Conservation (phyloP, 2,888 invertebrate species). For the Rotaria sp. region DNA sequence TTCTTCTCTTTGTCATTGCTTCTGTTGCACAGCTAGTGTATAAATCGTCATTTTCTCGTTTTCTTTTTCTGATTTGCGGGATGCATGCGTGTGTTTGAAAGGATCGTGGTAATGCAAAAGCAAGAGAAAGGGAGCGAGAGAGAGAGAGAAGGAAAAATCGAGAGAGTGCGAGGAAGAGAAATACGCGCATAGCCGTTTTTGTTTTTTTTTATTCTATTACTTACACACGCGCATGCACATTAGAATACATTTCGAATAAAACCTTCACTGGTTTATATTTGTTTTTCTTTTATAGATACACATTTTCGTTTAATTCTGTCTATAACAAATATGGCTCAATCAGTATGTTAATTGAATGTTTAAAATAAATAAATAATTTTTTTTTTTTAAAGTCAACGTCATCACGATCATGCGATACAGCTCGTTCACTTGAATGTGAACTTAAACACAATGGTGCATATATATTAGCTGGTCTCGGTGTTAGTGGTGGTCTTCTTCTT, state of each 20-base stretch:
- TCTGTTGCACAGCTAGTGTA: background rate
- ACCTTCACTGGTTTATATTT: background rate
- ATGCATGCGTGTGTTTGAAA: background rate
- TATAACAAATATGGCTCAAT: background rate
- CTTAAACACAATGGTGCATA: background rate
- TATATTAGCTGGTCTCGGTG: slow-evolving; percentile 26
- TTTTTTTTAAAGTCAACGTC: background rate
- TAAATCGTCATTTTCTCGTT: background rate
- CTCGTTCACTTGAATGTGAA: background rate
- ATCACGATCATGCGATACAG: background rate
- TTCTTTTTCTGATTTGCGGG: background rate
- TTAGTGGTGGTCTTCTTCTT: background rate
- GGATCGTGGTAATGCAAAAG: background rate
- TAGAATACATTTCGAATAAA: background rate
- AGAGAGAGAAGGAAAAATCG: too few species aligned
- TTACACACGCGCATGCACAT: background rate
- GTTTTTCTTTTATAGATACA: background rate
- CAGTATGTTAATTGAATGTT: background rate
- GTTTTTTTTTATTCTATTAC: background rate
- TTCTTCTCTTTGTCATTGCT: background rate
- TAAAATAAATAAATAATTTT: background rate
- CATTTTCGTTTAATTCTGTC: background rate
- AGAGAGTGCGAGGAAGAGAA: background rate
- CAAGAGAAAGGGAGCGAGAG: background rate
- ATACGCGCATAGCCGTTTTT: background rate